Base-by-base conservation (phyloP, 2,113 vertebrate species). In the Ellobius talpinus region DNA sequence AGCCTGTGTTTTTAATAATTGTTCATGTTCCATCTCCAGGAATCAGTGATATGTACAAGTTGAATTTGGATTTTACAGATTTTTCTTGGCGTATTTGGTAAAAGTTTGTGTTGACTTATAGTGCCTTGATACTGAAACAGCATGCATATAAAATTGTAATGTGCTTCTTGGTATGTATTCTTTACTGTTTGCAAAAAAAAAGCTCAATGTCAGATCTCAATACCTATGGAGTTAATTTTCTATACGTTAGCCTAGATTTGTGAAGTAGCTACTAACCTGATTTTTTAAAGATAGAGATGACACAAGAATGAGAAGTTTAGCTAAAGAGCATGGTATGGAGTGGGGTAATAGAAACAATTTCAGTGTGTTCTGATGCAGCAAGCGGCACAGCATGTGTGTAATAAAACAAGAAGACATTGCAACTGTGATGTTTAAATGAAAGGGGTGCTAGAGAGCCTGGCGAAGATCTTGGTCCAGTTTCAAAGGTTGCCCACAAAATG, bases 41-140 rank as follows among this genome's bases (percentile, higher is more conserved):
- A 93, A 47, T 31, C 76, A n/a, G 8, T 24, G 58, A 92, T 39
- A 10, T 58, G 95, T 47, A 29, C 47, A 74, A 90, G 73, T 76
- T 93, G 58, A 92, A 90, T 77, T 92, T 91, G 52, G 24, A 39
- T 90, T 61, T 74, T 77, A 92, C 84, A 81, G 63, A 86, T 68
- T 92, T 96, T 88, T 86, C 55, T 87, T 95, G 73, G 42, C 58
- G 85, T 21, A 17, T 85, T 93, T 89, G 65, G 39, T 94, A 85
- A 90, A 94, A 50, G 47, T 63, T 96, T 92, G 8, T 87, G 10
- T 93, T 70, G 91, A 5, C 52, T 85, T 79, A 58, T 76, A 91
- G 1, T 92, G 17, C 68, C 24, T 78, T 91, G 70, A 63, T 68
- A 39, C 0, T 31, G 74, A 84, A 92, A 87, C 50, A 66, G 55